Percentiles rank a stretch among this genome's conserved stretches.
Evolutionary conservation across 2,113 vertebrate genomes (phyloP).

Genomic region (Elgaria multicarinata): DNA sequence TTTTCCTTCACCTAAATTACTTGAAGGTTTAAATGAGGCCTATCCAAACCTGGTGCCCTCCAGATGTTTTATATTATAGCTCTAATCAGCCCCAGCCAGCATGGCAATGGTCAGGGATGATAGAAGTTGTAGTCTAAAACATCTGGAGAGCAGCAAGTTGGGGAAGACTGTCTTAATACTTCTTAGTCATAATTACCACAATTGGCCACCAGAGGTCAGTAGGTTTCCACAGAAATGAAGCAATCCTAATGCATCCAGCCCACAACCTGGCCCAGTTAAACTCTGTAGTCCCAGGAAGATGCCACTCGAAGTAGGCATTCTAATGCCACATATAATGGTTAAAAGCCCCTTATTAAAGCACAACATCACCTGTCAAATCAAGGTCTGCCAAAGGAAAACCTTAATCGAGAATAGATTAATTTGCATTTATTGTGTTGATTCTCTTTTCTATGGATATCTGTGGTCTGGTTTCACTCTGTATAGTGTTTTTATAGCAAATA

Average conservation of each 20-base stretch:
- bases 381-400: not conserved
- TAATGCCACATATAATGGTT: not conserved
- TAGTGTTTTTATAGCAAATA: no score
- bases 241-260: not conserved
- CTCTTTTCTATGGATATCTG: not conserved
- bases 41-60: not conserved
- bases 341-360: not conserved
- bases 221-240: slow-evolving; percentile 23
- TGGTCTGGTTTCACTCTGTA: no score
- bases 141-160: no score
- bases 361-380: not conserved
- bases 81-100: not conserved
- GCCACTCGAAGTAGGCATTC: not conserved
- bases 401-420: not conserved
- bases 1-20: not conserved
- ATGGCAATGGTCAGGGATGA: not conserved
- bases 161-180: not conserved
- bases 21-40: not conserved
- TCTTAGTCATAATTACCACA: not conserved
- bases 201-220: slow-evolving; percentile 68
- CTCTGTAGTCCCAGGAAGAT: not conserved
- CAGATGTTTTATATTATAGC: not conserved
- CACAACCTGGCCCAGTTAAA: not conserved
- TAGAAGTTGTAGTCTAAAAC: not conserved
- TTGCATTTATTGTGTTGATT: not conserved